Base-by-base conservation (phyloP, 2,797 vertebrate genomes). In the Sebastes oblongus region DNA sequence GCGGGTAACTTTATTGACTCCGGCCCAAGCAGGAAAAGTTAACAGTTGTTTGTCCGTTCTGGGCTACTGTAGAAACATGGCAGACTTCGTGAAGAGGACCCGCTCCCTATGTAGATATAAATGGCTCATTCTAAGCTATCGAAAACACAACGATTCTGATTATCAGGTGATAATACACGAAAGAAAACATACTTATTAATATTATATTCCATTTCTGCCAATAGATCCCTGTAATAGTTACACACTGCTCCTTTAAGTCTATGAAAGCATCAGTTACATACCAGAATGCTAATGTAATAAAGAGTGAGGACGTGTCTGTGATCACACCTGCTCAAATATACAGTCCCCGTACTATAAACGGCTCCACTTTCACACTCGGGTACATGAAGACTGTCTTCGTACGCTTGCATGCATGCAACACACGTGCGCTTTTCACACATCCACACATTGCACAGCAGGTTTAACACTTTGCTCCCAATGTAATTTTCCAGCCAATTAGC, bases 401-500 rank as follows among this genome's bases (percentile, higher is more conserved):
- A 77, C 13, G 20, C 39, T 27, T 61, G 6, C 65, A 71, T 22
- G 11, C 20, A 24, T 62, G 65, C 72, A 27, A 59, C 62, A 72
- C 27, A 14, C 20, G 0, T 34, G 20, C 67, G 69, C 70, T n/a
- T 34, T 72, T 84, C 82, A 73, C 83, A 88, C 85, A n/a, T 70
- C 34, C 46, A 46, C 65, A 12, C 59, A 10, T 18, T 34, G 42
- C 88, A 16, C 76, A 74, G 83, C 77, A 72, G 73, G 81, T 27
- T 62, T 61, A 68, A 82, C 74, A 64, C 76, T 72, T 85, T 61
- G 70, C 62, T 89, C 80, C 83, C 81, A 89, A 69, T 82, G 75
- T 61, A 64, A 90, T 91, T 91, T 91, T 90, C 80, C 80, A 78
- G 72, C 30, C 84, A 86, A 90, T 92, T 92, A 94, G 80, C 72